Evolutionary conservation across 2,797 vertebrate species (phyloP).

Genomic region (Hypotaenidia philippensis): DNA sequence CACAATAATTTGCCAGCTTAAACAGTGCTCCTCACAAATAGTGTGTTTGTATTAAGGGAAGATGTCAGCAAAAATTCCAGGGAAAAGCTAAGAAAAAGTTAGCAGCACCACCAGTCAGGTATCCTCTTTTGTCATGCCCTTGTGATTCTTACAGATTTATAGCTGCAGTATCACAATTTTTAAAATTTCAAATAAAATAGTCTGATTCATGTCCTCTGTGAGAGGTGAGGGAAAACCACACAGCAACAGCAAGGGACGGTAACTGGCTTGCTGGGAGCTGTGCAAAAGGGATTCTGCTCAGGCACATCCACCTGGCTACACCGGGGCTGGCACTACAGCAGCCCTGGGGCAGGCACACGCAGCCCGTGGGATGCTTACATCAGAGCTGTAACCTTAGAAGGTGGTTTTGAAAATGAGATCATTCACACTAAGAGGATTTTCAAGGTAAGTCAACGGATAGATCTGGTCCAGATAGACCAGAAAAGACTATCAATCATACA

Average conservation of each 20-base stretch:
- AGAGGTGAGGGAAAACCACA: background rate
- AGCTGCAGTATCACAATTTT: background rate
- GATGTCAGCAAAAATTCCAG: background rate
- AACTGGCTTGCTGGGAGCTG: fast-evolving
- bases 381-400: background rate
- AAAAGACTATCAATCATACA: background rate
- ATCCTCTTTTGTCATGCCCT: background rate
- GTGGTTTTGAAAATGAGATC: conserved; percentile 30
- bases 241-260: background rate
- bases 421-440: conserved; percentile 21
- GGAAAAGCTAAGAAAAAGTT: background rate
- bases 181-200: background rate
- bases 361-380: background rate
- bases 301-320: background rate
- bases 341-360: fast-evolving
- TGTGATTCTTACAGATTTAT: background rate
- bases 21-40: conserved; percentile 29
- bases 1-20: conserved; percentile 24
- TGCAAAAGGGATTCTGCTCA: background rate
- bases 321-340: background rate
- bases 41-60: background rate
- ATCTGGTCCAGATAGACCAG: background rate
- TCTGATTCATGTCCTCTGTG: background rate
- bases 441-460: background rate
- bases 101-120: background rate